A percentile compares a stretch with the other conserved stretches of the same genome.
These are phyloP conservation scores for Oikopleura dioica DNA, from an alignment of 23 tunicate species.

Conservation along the genomic window DNA sequence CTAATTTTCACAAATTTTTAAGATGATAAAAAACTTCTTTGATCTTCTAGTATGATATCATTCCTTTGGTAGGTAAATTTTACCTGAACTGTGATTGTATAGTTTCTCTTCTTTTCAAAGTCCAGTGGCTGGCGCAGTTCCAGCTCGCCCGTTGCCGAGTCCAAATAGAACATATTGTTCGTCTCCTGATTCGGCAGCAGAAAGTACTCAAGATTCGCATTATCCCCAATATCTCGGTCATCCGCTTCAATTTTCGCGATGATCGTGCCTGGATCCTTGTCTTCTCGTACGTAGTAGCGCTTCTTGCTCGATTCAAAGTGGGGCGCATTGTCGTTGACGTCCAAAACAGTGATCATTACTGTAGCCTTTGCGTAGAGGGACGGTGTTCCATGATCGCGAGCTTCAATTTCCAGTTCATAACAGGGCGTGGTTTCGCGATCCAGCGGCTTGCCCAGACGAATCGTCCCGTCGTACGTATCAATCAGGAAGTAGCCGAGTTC, in stretches of 20 bases:
- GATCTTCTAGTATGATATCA: too few species aligned
- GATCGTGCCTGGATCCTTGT: conserved; percentile 16
- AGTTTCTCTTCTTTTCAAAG: conserved; percentile 42
- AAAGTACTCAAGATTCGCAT: conserved; percentile 25
- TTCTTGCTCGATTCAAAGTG: conserved; percentile 24
- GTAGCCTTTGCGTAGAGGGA: conserved; percentile 21
- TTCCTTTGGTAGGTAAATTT: too few species aligned
- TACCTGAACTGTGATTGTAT: conserved; percentile 34
- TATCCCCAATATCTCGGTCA: conserved; percentile 48
- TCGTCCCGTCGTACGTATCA: conserved; percentile 3
- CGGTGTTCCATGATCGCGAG: conserved; percentile 29
- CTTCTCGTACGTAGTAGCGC: conserved; percentile 29
- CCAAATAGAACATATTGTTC: conserved; percentile 20
- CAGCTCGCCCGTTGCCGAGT: conserved; percentile 42
- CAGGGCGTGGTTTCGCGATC: conserved; percentile 10
- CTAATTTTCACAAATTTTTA: not conserved
- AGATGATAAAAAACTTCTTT: not conserved
- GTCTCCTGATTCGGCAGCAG: conserved; percentile 27
- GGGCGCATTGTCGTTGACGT: conserved; percentile 85
- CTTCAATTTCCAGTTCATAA: conserved; percentile 32
- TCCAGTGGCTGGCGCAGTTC: conserved; percentile 25
- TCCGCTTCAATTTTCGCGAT: conserved; percentile 33
- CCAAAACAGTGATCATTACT: conserved; percentile 25
- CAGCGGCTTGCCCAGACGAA: not conserved
- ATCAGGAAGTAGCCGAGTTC: not conserved